Evolutionary conservation across 2,113 vertebrate species (phyloP).

Genomic region (Mola mola): DNA sequence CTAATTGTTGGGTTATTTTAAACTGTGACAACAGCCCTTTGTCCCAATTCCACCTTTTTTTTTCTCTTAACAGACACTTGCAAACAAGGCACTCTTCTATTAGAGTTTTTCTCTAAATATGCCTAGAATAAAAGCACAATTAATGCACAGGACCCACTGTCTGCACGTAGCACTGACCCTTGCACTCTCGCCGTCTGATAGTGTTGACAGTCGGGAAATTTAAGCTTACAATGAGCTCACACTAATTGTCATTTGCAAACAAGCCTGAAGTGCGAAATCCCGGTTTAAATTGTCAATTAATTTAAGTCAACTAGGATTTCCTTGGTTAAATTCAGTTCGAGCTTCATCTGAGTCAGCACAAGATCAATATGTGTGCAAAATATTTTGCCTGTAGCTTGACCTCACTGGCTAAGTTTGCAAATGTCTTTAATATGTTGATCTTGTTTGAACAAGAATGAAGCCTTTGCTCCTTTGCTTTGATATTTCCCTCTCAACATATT

Average conservation of each 20-base stretch:
- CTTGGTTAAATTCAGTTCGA: slow-evolving; percentile 39
- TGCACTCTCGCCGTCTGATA: slow-evolving; percentile 29
- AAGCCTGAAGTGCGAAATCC: slow-evolving; percentile 38
- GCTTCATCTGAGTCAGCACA: slow-evolving; percentile 2
- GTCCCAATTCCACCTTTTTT: slow-evolving; percentile 48
- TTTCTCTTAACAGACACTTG: slow-evolving; percentile 34
- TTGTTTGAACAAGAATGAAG: slow-evolving; percentile 25
- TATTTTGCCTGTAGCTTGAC: slow-evolving; percentile 28
- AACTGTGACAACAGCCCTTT: slow-evolving; percentile 63
- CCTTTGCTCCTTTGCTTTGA: slow-evolving; percentile 24
- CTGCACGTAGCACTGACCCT: slow-evolving; percentile 40
- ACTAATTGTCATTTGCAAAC: slow-evolving; percentile 55
- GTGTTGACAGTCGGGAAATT: slow-evolving; percentile 52
- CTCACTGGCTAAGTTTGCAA: slow-evolving; percentile 45
- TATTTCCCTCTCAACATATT: neutral
- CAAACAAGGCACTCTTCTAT: slow-evolving; percentile 30
- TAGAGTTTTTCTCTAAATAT: slow-evolving; percentile 9
- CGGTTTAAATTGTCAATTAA: slow-evolving; percentile 40
- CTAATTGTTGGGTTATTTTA: slow-evolving; percentile 75
- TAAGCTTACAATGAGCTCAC: slow-evolving; percentile 44
- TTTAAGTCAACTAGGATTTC: slow-evolving; percentile 52
- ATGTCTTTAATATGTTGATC: slow-evolving; percentile 41
- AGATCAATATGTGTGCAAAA: slow-evolving; percentile 41
- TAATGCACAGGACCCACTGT: slow-evolving; percentile 16
- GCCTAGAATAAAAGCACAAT: slow-evolving; percentile 19